Evolutionary conservation across 2,888 invertebrate genomes (phyloP), one percentile per base, ranked within the genome.

Genomic region (Thalpophila matura): DNA sequence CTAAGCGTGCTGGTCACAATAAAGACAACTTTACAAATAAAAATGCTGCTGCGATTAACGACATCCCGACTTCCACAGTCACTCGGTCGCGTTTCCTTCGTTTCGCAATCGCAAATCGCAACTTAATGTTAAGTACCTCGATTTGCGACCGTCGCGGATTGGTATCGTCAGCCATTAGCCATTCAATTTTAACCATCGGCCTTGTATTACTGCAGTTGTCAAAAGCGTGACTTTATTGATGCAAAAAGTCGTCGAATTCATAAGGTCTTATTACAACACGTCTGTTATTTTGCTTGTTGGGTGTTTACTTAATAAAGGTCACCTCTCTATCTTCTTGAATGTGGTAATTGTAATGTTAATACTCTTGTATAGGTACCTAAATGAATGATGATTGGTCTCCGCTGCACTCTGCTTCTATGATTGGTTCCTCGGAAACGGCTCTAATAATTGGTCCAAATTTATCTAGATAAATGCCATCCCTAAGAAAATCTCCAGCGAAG

Each of bases 221-320:
- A 65, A 59, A 67, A 65, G 24, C 65, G 65, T 65, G 68, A 65
- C 50, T 50, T 22, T 59, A 67, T 29, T 38, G 67, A 67, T n/a
- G 50, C 31, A 65, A 67, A 67, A 65, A 65, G 14, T 50, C 35
- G 37, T 29, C 18, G 16, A 67, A 59, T 59, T 45, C 60, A 59
- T 50, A 65, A 65, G 60, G 68, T 59, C 50, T 67, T 45, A 43
- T 66, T 64, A 67, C 59, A n/a, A 49, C 43, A 67, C 29, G 18
- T n/a, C 24, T 12, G 31, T 27, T 33, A 14, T 33, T 57, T 26
- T 14, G 33, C 4, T 33, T 14, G 1, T 33, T 33, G 33, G 14
- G 14, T 14, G n/a, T 7, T 33, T 2, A 33, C n/a, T 33, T 5
- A 14, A 33, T n/a, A n/a, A n/a, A 33, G 33, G 33, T 33, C 33